These are phyloP conservation scores for Odontamblyopus rebecca DNA, from an alignment of 2,797 vertebrate species.

Conservation along the genomic window DNA sequence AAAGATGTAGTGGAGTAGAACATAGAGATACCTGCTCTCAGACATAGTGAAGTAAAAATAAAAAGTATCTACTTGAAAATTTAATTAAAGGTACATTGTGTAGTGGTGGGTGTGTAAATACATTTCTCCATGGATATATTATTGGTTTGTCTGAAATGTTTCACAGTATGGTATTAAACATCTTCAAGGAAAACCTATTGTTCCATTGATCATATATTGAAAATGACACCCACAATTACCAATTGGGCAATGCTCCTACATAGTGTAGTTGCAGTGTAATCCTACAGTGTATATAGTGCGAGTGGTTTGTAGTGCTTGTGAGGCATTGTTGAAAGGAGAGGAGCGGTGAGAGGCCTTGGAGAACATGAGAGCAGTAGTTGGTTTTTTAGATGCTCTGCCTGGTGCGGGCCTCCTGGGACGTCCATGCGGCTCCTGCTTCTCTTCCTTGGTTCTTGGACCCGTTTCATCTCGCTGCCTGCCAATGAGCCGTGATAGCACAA, in stretches of 20 bases:
- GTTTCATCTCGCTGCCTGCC: conserved; percentile 44
- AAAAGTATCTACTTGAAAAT: no score
- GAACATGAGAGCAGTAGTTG: conserved; percentile 39
- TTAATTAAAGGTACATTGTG: no score
- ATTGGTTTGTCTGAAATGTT: no score
- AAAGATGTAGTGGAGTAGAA: no score
- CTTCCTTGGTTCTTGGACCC: conserved; percentile 29
- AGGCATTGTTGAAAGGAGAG: conserved; percentile 5
- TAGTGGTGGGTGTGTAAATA: no score
- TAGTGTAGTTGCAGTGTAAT: not conserved
- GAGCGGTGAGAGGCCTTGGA: conserved; percentile 16
- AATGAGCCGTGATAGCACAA: conserved; percentile 36
- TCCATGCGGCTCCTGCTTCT: conserved; percentile 35
- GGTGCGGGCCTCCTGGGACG: conserved; percentile 56
- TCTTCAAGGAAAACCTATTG: not conserved
- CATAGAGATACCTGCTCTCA: no score
- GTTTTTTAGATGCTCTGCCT: conserved; percentile 44
- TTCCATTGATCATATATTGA: not conserved
- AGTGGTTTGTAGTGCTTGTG: conserved; percentile 13
- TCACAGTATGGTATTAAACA: no score
- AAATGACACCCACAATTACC: not conserved
- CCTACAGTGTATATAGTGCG: not conserved
- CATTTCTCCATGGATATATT: no score
- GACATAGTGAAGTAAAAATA: no score
- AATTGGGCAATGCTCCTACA: conserved; percentile 13